These are phyloP conservation scores for Luehdorfia chinensis DNA, from an alignment of 1,140 invertebrate species.

Conservation along the genomic window DNA sequence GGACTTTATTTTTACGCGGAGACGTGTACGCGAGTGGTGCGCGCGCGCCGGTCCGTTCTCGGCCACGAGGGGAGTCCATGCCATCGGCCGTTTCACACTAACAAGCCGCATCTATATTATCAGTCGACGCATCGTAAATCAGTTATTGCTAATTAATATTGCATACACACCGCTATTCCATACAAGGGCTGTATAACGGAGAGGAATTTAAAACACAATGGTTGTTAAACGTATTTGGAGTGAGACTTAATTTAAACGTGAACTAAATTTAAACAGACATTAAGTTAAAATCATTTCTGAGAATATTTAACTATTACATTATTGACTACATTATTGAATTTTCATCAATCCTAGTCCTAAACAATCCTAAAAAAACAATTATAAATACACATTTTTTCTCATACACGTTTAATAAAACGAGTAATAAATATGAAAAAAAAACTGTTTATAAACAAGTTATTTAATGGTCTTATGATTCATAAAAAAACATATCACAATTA, in stretches of 20 bases:
- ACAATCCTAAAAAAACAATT: too few relatives aligned
- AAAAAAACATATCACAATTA: too few relatives aligned
- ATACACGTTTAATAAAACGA: too few relatives aligned
- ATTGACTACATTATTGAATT: too few relatives aligned
- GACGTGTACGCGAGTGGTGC: slow-evolving; percentile 61
- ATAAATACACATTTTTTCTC: too few relatives aligned
- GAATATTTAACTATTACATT: too few relatives aligned
- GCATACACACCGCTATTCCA: slow-evolving; percentile 50
- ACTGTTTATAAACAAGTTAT: too few relatives aligned
- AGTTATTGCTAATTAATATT: slow-evolving; percentile 70
- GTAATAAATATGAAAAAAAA: too few relatives aligned
- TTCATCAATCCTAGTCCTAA: too few relatives aligned
- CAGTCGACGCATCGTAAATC: slow-evolving; percentile 55
- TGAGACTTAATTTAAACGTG: slow-evolving; percentile 27
- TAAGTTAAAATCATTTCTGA: too few relatives aligned
- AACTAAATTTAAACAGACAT: slow-evolving; percentile 33
- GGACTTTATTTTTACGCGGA: slow-evolving; percentile 75
- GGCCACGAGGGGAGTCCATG: slow-evolving; percentile 50
- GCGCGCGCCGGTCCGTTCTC: slow-evolving; percentile 44
- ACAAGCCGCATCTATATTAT: slow-evolving; percentile 49
- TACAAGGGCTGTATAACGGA: slow-evolving; percentile 65
- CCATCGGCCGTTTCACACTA: slow-evolving; percentile 40
- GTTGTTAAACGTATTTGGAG: slow-evolving; percentile 38
- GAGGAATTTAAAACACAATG: slow-evolving; percentile 54
- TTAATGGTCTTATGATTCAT: too few relatives aligned